These are phyloP conservation scores for Halyomorpha halys DNA, from an alignment of 1,140 invertebrate genomes.

Conservation along the genomic window DNA sequence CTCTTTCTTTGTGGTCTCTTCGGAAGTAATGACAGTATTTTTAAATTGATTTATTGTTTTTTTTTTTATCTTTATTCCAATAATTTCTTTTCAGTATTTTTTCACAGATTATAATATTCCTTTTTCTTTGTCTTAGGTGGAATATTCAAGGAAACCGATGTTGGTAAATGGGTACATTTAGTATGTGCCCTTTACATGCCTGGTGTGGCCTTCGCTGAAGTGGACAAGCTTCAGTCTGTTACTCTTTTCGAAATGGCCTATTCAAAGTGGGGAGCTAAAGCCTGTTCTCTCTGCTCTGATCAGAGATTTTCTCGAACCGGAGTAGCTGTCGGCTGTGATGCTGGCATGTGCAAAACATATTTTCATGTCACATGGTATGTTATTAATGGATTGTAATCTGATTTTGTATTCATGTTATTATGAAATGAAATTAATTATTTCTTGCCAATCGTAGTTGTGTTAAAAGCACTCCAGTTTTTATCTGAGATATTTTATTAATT, in stretches of 20 bases:
- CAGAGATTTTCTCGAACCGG: constrained; percentile 76
- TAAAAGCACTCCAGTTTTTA: constrained; percentile 13
- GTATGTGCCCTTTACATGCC: constrained; percentile 94
- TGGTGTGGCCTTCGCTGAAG: constrained; percentile 94
- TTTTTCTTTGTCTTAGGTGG: constrained; percentile 50
- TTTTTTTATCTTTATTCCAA: too few species aligned
- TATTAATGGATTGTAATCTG: background rate
- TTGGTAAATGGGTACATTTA: constrained; percentile 94
- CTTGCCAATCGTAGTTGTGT: too few species aligned
- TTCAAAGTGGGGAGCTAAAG: constrained; percentile 84
- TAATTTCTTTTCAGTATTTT: too few species aligned
- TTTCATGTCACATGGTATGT: constrained; percentile 93
- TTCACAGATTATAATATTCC: too few species aligned
- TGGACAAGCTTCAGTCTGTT: constrained; percentile 70
- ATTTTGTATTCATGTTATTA: too few species aligned
- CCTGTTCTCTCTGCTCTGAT: constrained; percentile 79
- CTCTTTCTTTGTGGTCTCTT: too few species aligned
- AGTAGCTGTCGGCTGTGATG: constrained; percentile 92
- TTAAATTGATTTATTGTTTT: too few species aligned
- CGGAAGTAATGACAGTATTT: too few species aligned
- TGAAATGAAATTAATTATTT: too few species aligned
- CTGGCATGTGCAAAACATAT: constrained; percentile 92
- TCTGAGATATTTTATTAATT: background rate
- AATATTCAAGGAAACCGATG: constrained; percentile 93
- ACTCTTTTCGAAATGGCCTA: constrained; percentile 95